Evolutionary conservation across 2,113 vertebrate genomes (phyloP), one percentile per base, ranked within the genome.

Genomic region (Cnemophilus loriae): DNA sequence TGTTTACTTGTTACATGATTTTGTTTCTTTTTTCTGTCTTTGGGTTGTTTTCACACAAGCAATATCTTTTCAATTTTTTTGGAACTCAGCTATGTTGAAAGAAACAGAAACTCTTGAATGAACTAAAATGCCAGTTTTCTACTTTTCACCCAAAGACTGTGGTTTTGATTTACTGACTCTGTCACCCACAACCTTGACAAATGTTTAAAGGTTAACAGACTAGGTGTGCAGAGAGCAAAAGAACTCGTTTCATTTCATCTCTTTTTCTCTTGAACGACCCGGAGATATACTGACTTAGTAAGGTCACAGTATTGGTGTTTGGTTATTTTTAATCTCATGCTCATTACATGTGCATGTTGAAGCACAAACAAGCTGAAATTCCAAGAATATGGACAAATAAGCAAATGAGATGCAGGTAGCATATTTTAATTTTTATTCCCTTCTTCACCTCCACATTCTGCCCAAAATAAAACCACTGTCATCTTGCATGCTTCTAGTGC

Each of bases 311-410:
- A 52, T 7, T 35, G 18, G 10, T 59, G 16, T 27, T 49, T 44
- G 37, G 15, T 53, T 41, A n/a, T 61, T 88, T 87, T 82, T 70
- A 63, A 88, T 16, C 7, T 90, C 42, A 32, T 30, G 4, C 8
- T 79, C 3, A 0, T 19, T 41, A 26, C 1, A 1, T 3, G 0
- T 16, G 2, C 41, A 61, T 42, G 11, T 59, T 75, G 37, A 33
- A 75, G 28, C 22, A 55, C 1, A 3, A 85, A 49, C 5, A 49
- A 64, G 49, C 19, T 55, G 27, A 82, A 17, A 59, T 59, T 71
- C 52, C 39, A 90, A 75, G 21, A 61, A 49, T 47, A 47, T 33
- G 17, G 7, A 50, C 35, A 88, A 75, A 67, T 46, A 55, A 70
- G 10, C 9, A 50, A 68, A 83, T 9, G 1, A 37, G 8, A 6